A percentile compares a stretch with the other conserved stretches of the same genome.
phyloP scores from a whole-genome alignment of 2,888 invertebrate species.

The Gasteruption jaculator region DNA sequence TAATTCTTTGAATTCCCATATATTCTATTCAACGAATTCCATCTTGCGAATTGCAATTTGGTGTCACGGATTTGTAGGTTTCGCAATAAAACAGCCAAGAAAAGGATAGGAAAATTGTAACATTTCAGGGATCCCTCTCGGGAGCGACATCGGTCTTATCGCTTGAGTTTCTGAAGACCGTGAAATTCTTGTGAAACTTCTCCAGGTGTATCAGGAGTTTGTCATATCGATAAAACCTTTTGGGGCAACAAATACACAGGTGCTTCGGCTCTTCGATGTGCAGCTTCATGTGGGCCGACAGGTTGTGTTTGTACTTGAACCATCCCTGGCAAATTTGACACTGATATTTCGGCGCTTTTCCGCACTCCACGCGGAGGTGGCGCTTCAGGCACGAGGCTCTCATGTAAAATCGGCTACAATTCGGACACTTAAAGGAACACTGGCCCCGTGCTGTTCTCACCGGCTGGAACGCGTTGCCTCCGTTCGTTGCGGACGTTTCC shows the following conservation, averaged over 20 bases:
- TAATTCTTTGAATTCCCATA: too few relatives aligned
- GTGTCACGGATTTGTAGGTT: too few relatives aligned
- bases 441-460: slow-evolving; percentile 30
- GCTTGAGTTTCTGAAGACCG: neutral
- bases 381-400: slow-evolving; percentile 40
- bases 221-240: slow-evolving; percentile 42
- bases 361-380: slow-evolving; percentile 48
- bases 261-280: slow-evolving; percentile 41
- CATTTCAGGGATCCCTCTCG: too few relatives aligned
- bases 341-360: slow-evolving; percentile 47
- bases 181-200: slow-evolving; percentile 28
- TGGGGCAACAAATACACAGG: slow-evolving; percentile 36
- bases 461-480: neutral
- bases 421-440: slow-evolving; percentile 57
- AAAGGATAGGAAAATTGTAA: too few relatives aligned
- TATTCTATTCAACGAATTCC: too few relatives aligned
- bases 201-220: slow-evolving; percentile 39
- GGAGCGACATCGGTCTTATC: neutral
- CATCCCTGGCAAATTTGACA: slow-evolving; percentile 45
- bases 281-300: slow-evolving; percentile 41
- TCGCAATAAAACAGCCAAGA: too few relatives aligned
- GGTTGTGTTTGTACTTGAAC: slow-evolving; percentile 46
- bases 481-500: too few relatives aligned
- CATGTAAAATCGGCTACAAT: slow-evolving; percentile 52
- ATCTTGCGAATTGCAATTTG: too few relatives aligned